These are phyloP conservation scores for Philopotamus ludificatus DNA, from an alignment of 1,140 invertebrate species.

Conservation along the genomic window DNA sequence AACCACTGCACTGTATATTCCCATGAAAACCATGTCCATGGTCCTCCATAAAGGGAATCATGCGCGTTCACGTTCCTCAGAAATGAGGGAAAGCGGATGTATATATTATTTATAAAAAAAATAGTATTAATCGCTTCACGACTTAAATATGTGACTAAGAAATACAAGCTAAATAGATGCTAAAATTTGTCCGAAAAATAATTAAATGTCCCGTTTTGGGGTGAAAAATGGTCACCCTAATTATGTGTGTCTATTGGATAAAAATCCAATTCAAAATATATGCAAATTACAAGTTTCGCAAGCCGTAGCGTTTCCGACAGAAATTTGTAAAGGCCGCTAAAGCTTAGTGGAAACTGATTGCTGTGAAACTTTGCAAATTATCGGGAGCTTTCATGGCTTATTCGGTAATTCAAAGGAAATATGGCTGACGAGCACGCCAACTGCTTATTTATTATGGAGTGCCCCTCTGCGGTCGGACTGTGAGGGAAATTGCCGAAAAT, in stretches of 20 bases:
- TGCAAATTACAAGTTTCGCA: constrained; percentile 18
- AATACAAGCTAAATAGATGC: neutral
- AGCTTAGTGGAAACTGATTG: neutral
- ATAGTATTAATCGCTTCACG: too few species aligned
- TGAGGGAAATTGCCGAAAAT: neutral
- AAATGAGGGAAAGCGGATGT: neutral
- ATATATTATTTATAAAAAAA: neutral
- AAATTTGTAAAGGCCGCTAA: constrained; percentile 13
- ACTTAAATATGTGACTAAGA: neutral
- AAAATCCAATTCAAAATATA: constrained; percentile 19
- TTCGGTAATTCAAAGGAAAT: constrained; percentile 11
- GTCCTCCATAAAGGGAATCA: too few species aligned
- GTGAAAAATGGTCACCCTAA: neutral
- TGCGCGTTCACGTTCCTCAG: too few species aligned
- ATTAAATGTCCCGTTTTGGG: neutral
- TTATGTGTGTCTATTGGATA: neutral
- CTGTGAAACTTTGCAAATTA: constrained; percentile 24
- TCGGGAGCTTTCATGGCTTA: constrained; percentile 16
- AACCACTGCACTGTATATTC: too few species aligned
- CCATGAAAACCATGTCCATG: too few species aligned
- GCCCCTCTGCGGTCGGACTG: neutral
- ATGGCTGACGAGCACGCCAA: constrained; percentile 11
- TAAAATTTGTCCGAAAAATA: neutral
- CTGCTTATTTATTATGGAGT: constrained; percentile 14
- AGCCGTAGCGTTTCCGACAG: neutral